Conservation (phyloP, 2,888 invertebrate genomes). For the Amiota communis region DNA sequence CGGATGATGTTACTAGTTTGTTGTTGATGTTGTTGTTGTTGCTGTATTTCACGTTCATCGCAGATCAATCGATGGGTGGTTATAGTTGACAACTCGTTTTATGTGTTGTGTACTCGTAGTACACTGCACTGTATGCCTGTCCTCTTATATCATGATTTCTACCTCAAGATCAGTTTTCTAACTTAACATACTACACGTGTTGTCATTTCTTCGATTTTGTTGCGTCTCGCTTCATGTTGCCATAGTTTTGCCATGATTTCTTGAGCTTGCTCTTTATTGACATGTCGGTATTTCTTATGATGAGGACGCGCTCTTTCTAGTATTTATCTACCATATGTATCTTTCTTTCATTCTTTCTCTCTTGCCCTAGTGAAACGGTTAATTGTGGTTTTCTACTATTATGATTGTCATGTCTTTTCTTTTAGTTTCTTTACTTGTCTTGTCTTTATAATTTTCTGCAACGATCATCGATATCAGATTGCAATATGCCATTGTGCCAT, state of each 20-base stretch:
- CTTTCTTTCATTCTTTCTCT: neutral
- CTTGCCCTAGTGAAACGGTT: constrained; percentile 47
- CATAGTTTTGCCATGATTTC: constrained; percentile 48
- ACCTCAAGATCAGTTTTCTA: constrained; percentile 14
- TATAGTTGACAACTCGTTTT: constrained; percentile 66
- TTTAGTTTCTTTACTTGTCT: neutral
- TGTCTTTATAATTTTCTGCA: neutral
- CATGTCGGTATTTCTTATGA: constrained; percentile 53
- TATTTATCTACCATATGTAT: no score
- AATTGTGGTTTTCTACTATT: constrained; percentile 57
- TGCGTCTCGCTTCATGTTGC: constrained; percentile 26
- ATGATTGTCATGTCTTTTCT: constrained; percentile 24
- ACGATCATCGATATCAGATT: constrained; percentile 19
- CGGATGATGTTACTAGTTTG: constrained; percentile 40
- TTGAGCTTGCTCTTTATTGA: constrained; percentile 42
- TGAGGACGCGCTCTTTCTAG: neutral
- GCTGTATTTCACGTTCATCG: constrained; percentile 33
- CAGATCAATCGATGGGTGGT: constrained; percentile 67
- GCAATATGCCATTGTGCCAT: neutral
- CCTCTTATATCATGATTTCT: constrained; percentile 19
- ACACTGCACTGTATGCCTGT: constrained; percentile 40
- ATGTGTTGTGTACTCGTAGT: constrained; percentile 38
- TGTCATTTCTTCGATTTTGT: constrained; percentile 13
- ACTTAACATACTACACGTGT: constrained; percentile 19
- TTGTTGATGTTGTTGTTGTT: constrained; percentile 41